phyloP scores from a whole-genome alignment of 1,140 invertebrate species.

The Drosophila equinoxialis region DNA sequence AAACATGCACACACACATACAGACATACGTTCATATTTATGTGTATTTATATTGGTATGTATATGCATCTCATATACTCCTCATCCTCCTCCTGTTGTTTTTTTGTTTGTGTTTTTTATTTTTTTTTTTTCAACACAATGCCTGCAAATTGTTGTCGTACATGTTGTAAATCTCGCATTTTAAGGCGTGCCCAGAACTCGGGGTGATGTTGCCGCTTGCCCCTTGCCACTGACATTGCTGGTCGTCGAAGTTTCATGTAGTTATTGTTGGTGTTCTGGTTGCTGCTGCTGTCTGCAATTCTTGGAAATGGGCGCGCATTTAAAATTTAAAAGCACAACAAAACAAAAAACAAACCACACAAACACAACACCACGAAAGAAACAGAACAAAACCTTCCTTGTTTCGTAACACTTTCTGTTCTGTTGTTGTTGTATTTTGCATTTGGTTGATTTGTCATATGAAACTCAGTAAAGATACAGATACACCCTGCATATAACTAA shows the following conservation, averaged over 20 bases:
- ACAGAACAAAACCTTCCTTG: conserved; percentile 41
- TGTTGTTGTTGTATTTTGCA: conserved; percentile 33
- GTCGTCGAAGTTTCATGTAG: conserved; percentile 20
- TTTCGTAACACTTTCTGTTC: conserved; percentile 15
- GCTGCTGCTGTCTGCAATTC: conserved; percentile 51
- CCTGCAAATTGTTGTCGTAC: conserved; percentile 75
- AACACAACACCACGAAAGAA: not conserved
- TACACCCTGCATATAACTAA: too few relatives aligned
- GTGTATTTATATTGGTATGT: not conserved
- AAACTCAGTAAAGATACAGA: conserved; percentile 13
- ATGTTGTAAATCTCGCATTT: conserved; percentile 75
- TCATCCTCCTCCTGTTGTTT: conserved; percentile 11
- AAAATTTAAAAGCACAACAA: conserved; percentile 6
- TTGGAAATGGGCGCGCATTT: conserved; percentile 71
- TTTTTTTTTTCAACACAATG: conserved; percentile 42
- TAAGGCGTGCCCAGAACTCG: conserved; percentile 55
- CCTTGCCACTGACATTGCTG: conserved; percentile 15
- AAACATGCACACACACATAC: too few relatives aligned
- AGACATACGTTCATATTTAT: not conserved
- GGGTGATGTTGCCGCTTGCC: conserved; percentile 34
- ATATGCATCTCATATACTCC: conserved; percentile 19
- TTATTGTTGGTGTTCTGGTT: conserved; percentile 40
- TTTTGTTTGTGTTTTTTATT: not conserved
- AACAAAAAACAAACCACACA: conserved; percentile 12
- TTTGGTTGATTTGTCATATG: conserved; percentile 50